A percentile compares a stretch with the other conserved stretches of the same genome.
Conservation (phyloP, 2,888 invertebrate species). For the Polyommatus icarus region DNA sequence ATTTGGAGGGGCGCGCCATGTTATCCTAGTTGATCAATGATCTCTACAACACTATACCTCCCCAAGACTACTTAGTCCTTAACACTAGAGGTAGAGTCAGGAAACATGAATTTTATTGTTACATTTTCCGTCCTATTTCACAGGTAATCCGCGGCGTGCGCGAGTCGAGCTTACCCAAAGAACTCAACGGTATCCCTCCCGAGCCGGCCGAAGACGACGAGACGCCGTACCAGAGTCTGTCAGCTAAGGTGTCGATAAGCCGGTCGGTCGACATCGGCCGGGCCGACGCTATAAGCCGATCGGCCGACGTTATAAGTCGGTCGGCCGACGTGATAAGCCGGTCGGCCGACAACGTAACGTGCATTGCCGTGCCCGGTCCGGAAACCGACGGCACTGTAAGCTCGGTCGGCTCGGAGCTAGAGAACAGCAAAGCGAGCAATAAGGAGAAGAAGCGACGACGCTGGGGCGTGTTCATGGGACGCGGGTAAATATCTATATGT, state of each 20-base stretch:
- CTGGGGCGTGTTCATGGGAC: constrained; percentile 86
- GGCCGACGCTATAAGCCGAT: constrained; percentile 50
- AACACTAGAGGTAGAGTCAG: too few relatives aligned
- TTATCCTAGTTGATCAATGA: too few relatives aligned
- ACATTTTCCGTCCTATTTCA: neutral
- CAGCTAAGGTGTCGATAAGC: constrained; percentile 61
- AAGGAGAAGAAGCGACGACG: constrained; percentile 83
- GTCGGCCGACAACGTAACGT: constrained; percentile 64
- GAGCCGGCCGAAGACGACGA: constrained; percentile 56
- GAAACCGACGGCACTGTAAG: constrained; percentile 47
- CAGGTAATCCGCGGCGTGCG: constrained; percentile 61
- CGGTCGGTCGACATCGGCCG: constrained; percentile 45
- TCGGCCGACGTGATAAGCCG: constrained; percentile 49
- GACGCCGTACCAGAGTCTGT: constrained; percentile 72
- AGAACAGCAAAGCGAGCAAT: constrained; percentile 54
- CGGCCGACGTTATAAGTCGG: constrained; percentile 45
- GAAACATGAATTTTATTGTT: too few relatives aligned
- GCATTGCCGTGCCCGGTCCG: constrained; percentile 55
- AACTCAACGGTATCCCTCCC: neutral
- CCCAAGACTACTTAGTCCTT: too few relatives aligned
- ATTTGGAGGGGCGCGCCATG: too few relatives aligned
- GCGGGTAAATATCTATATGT: constrained; percentile 45
- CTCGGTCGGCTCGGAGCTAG: constrained; percentile 78
- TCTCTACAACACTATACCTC: too few relatives aligned
- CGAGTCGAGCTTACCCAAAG: constrained; percentile 57